Evolutionary conservation across 2,797 vertebrate genomes (phyloP), one percentile per base, ranked within the genome.

Genomic region (Eulemur coronatus): DNA sequence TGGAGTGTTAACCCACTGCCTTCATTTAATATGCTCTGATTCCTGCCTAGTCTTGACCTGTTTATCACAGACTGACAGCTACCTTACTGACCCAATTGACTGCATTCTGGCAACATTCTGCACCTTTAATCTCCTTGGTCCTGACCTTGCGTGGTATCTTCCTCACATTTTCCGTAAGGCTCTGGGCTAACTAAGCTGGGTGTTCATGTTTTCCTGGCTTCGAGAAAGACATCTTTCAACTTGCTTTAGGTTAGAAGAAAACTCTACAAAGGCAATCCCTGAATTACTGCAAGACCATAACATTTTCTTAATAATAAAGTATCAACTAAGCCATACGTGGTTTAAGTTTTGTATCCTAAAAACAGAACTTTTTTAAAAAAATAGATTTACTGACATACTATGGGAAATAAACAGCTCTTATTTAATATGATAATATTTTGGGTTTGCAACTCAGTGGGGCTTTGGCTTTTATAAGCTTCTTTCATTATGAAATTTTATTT

Each of bases 401-500:
- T 38, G 5, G 17, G 11, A 7, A 28, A 87, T 76, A 76, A 92
- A 75, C 9, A 69, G 24, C 55, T 96, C 79, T 75, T 59, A 78
- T 91, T 96, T 88, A 93, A 33, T 50, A 35, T 55, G 8, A 63
- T 35, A 80, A 50, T 86, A 89, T 85, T 95, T 92, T 92, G 61
- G 33, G 90, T 96, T 96, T 96, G 70, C 61, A 79, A 7, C 82
- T 95, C 57, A 50, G 30, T 96, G n/a, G 72, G 57, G 33, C 33
- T 93, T 96, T 92, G 80, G 30, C 46, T 94, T 94, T 95, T 92
- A 80, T 86, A 96, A 88, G 76, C 67, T 65, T 61, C 61, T 90
- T 96, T 96, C 84, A 96, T 88, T 96, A 88, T 96, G 57, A 97
- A 95, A 97, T 97, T 97, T 97, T 97, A 95, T 97, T 97, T 97